These are phyloP conservation scores for Argya squamiceps DNA, from an alignment of 2,797 vertebrate genomes.

Conservation along the genomic window DNA sequence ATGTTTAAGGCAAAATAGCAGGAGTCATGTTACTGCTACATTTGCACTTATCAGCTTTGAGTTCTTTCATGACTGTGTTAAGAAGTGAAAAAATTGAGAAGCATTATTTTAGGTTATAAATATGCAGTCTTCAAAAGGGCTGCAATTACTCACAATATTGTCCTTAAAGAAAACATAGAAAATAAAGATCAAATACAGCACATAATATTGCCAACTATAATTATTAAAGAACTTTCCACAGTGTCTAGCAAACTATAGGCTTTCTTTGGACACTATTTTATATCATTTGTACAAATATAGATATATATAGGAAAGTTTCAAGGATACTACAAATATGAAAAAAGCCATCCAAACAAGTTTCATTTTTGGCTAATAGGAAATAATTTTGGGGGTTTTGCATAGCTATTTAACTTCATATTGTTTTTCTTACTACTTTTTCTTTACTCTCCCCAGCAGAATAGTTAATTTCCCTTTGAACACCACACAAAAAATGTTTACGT, in stretches of 20 bases:
- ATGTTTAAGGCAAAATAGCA: background rate
- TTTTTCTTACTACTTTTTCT: background rate
- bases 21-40: background rate
- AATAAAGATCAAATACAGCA: background rate
- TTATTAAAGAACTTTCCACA: background rate
- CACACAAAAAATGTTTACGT: background rate
- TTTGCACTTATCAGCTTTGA: background rate
- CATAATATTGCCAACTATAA: background rate
- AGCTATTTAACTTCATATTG: background rate
- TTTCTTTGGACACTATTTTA: background rate
- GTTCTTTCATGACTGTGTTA: background rate
- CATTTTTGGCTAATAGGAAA: background rate
- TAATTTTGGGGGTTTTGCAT: background rate
- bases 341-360: background rate
- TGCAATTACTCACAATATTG: background rate
- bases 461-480: background rate
- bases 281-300: background rate
- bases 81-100: background rate
- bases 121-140: background rate
- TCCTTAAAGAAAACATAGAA: background rate
- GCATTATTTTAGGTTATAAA: background rate
- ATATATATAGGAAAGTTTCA: background rate
- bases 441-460: background rate
- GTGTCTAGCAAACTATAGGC: background rate
- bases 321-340: background rate